phyloP scores from a whole-genome alignment of 1,140 invertebrate genomes.

The Cydia pomonella region DNA sequence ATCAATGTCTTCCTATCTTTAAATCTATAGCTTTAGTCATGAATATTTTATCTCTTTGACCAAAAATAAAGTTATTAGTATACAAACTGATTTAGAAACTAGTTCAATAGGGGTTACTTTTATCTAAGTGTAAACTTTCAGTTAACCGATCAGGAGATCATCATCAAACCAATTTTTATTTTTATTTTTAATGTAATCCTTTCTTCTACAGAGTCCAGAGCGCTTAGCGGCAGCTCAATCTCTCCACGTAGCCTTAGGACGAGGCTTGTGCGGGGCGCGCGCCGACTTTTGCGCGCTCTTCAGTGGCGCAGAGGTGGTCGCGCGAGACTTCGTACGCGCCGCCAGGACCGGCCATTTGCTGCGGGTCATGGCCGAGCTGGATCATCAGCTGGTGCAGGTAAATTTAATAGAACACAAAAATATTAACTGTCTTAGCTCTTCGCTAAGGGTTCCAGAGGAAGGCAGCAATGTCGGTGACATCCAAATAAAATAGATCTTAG shows the following conservation, averaged over 20 bases:
- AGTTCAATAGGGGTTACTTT: too few species aligned
- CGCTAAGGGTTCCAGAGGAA: not conserved
- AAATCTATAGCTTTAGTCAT: too few species aligned
- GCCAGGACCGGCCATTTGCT: slow-evolving; percentile 63
- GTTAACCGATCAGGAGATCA: too few species aligned
- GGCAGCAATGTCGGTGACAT: too few species aligned
- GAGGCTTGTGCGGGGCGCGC: slow-evolving; percentile 57
- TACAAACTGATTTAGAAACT: too few species aligned
- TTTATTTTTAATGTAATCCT: not conserved
- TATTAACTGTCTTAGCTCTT: too few species aligned
- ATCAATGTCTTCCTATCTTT: too few species aligned
- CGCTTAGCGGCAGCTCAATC: slow-evolving; percentile 56
- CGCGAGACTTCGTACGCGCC: slow-evolving; percentile 62
- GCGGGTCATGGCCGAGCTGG: slow-evolving; percentile 60
- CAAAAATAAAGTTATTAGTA: too few species aligned
- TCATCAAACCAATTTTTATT: not conserved
- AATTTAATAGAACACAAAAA: slow-evolving; percentile 22
- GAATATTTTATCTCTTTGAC: too few species aligned
- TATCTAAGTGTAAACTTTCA: too few species aligned
- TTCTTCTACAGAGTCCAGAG: slow-evolving; percentile 53
- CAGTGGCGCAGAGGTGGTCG: slow-evolving; percentile 57
- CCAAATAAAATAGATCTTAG: too few species aligned
- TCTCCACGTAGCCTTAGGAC: slow-evolving; percentile 58
- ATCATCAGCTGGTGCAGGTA: slow-evolving; percentile 66
- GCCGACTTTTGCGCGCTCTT: slow-evolving; percentile 71